Percentiles rank a stretch among this genome's conserved stretches.
Evolutionary conservation across 2,797 vertebrate genomes (phyloP).

Genomic region (Mycteria americana): DNA sequence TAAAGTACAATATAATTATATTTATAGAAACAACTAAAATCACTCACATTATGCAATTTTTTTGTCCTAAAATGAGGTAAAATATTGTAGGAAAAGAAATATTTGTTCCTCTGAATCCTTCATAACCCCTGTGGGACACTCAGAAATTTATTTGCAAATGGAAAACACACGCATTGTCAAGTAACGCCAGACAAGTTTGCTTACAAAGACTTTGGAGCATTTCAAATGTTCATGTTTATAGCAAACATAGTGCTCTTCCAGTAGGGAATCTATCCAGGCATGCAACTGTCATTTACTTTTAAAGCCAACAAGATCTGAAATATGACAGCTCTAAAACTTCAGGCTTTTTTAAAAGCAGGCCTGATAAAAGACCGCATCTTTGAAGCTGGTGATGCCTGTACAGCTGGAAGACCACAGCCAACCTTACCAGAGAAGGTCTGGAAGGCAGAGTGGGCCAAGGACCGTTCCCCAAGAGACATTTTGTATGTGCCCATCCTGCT

Average conservation of each 20-base stretch:
- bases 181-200: constrained; percentile 55
- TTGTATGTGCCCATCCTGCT: not conserved
- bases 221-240: constrained; percentile 58
- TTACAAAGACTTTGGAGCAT: constrained; percentile 54
- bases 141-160: constrained; percentile 52
- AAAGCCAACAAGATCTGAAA: constrained; percentile 26
- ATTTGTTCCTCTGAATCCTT: constrained; percentile 48
- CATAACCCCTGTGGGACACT: constrained; percentile 42
- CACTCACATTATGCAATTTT: not conserved
- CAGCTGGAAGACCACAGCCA: not conserved
- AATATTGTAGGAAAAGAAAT: constrained; percentile 46
- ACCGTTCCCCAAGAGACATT: not conserved
- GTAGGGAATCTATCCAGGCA: constrained; percentile 37
- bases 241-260: constrained; percentile 13
- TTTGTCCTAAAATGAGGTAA: not conserved
- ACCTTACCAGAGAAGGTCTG: not conserved
- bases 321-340: not conserved
- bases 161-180: constrained; percentile 57
- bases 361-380: not conserved
- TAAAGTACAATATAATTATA: constrained; percentile 50
- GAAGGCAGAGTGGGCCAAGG: not conserved
- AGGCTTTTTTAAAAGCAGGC: not conserved
- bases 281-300: constrained; percentile 28
- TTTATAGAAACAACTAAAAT: constrained; percentile 64
- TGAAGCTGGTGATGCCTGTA: not conserved